These are phyloP conservation scores for Chouioia cunea DNA, from an alignment of 2,888 invertebrate species.

Conservation along the genomic window DNA sequence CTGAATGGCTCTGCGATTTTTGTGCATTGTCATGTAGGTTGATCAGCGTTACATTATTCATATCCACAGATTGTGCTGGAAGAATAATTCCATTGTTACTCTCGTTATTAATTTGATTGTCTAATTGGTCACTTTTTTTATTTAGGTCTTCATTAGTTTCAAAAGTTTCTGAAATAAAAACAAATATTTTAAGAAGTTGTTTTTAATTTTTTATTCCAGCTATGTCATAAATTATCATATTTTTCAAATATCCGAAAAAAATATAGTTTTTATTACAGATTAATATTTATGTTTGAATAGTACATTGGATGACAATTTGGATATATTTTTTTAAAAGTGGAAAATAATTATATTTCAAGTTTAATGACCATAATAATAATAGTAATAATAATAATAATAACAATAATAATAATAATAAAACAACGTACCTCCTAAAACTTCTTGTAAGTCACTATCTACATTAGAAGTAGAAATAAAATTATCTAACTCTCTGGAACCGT, in stretches of 20 bases:
- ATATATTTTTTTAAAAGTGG: too few species aligned
- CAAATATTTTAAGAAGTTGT: too few species aligned
- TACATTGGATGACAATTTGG: too few species aligned
- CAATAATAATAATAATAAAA: too few species aligned
- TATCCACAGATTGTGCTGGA: constrained; percentile 29
- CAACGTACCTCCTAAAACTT: constrained; percentile 18
- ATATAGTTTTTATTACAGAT: too few species aligned
- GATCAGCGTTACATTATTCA: constrained; percentile 56
- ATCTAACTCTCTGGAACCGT: constrained; percentile 26
- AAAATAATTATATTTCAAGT: too few species aligned
- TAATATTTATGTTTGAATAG: too few species aligned
- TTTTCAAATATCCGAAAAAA: too few species aligned
- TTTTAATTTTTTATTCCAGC: too few species aligned
- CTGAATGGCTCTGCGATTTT: constrained; percentile 55
- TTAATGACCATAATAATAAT: too few species aligned
- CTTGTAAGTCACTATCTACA: constrained; percentile 2
- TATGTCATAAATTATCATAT: too few species aligned
- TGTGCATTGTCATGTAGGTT: constrained; percentile 60
- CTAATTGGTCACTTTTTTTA: neutral
- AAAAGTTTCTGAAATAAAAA: constrained; percentile 24
- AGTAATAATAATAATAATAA: too few species aligned
- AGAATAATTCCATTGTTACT: constrained; percentile 3
- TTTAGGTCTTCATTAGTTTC: neutral
- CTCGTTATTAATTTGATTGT: constrained; percentile 6
- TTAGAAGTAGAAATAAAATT: constrained; percentile 22